Base-by-base conservation (phyloP, 2,888 invertebrate species). In the Lottia gigantea region DNA sequence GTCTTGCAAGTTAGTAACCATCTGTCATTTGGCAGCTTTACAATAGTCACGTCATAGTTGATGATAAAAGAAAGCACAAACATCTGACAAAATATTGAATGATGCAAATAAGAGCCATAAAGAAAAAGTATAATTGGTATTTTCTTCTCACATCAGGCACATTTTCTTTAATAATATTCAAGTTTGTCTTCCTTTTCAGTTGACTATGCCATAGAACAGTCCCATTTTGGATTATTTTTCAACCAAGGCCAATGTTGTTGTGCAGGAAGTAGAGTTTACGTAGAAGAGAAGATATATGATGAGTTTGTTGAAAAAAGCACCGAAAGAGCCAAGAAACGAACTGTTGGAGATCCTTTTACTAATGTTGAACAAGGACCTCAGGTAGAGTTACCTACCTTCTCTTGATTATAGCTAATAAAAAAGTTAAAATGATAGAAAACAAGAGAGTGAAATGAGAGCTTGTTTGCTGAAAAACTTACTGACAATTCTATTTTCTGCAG, bases 161-260 rank as follows among this genome's bases (percentile, higher is more conserved):
- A 40, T 40, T 40, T 40, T 40, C 40, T 1, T 40, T 6, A 8
- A 40, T 40, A 40, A 40, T 40, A 8, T 40, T 11, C 11, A 40
- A 8, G 2, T 49, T 70, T 45, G 19, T 23, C 63, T 12, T n/a
- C 15, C n/a, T 23, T 75, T 74, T 15, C 75, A 86, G 86, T 87
- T 78, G 85, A 82, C 8, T 68, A 80, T 55, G 87, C 86, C 6
- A 82, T 87, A 12, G 86, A 87, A 69, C 76, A 76, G 71, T 81
- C 84, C 46, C 96, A 97, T 86, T 92, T 93, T 83, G 96, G 94
- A 1, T 90, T 97, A 12, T 97, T 97, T 91, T 95, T 95, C 88
- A 97, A 98, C 80, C 95, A 95, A 93, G 96, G 96, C 0, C 96
- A 96, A 89, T 95, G 95, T 82, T 97, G 97, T 86, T 95, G 95